phyloP scores from a whole-genome alignment of 2,113 vertebrate genomes.

The Laticauda colubrina region DNA sequence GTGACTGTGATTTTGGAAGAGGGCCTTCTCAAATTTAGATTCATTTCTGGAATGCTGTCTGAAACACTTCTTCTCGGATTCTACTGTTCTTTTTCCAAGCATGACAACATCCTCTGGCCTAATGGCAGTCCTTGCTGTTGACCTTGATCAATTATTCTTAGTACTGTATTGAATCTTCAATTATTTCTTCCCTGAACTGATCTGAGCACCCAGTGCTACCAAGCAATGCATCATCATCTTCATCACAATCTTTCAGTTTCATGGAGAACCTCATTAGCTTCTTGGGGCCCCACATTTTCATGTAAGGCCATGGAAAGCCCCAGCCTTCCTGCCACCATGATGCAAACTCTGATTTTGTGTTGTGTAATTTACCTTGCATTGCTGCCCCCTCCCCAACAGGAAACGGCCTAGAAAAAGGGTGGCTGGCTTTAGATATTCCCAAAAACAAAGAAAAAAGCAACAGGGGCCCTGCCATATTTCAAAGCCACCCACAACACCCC shows the following conservation, averaged over 20 bases:
- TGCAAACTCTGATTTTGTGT: accelerated
- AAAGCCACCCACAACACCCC: not conserved
- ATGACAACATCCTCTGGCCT: not conserved
- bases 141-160: not conserved
- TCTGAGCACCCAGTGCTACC: not conserved
- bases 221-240: not conserved
- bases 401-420: not conserved
- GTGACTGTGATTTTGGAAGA: not conserved
- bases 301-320: too few species aligned
- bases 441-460: not conserved
- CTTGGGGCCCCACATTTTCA: not conserved
- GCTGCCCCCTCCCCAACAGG: not conserved
- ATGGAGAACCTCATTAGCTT: not conserved
- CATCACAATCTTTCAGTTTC: not conserved
- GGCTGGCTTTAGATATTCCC: not conserved
- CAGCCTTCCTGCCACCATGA: not conserved
- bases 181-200: not conserved
- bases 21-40: not conserved
- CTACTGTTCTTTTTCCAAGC: not conserved
- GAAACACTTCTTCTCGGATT: not conserved
- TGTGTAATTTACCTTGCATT: not conserved
- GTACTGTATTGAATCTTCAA: not conserved
- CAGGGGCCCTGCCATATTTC: not conserved
- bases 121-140: not conserved
- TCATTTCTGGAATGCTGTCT: not conserved